Evolutionary conservation across 2,888 invertebrate species (phyloP).

Genomic region (Meiosimyza platycephala): DNA sequence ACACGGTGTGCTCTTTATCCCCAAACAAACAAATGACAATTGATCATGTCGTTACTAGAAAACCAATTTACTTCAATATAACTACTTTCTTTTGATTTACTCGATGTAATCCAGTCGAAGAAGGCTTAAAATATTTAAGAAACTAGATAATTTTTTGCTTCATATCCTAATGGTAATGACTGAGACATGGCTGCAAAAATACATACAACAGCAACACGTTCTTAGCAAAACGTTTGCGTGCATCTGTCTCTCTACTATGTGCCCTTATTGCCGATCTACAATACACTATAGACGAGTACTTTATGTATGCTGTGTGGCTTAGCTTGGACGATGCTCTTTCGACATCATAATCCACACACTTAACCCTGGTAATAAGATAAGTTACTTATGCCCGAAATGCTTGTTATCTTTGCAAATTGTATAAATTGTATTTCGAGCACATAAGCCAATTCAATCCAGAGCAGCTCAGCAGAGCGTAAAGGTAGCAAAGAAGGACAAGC

Average conservation of each 20-base stretch:
- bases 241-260: slow-evolving; percentile 13
- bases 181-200: slow-evolving; percentile 4
- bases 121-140: slow-evolving; percentile 24
- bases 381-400: slow-evolving; percentile 54
- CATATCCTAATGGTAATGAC: slow-evolving; percentile 20
- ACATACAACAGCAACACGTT: slow-evolving; percentile 13
- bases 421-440: slow-evolving; percentile 53
- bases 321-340: slow-evolving; percentile 52
- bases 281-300: not conserved
- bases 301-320: slow-evolving; percentile 8
- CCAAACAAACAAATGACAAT: slow-evolving; percentile 1
- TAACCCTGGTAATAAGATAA: slow-evolving; percentile 62
- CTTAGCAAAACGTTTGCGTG: not conserved
- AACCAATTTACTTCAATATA: slow-evolving; percentile 10
- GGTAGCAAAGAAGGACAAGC: slow-evolving; percentile 1
- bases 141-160: not conserved
- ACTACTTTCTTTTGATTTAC: slow-evolving; percentile 25
- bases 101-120: slow-evolving; percentile 19
- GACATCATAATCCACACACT: slow-evolving; percentile 58
- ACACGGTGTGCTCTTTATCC: too few relatives aligned
- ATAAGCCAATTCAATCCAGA: slow-evolving; percentile 55
- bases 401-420: slow-evolving; percentile 60
- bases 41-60: not conserved
- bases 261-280: not conserved
- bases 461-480: slow-evolving; percentile 25